These are phyloP conservation scores for roundworm (Caenorhabditis elegans) DNA, from an alignment of 1,140 invertebrate genomes.

Conservation along the genomic window DNA sequence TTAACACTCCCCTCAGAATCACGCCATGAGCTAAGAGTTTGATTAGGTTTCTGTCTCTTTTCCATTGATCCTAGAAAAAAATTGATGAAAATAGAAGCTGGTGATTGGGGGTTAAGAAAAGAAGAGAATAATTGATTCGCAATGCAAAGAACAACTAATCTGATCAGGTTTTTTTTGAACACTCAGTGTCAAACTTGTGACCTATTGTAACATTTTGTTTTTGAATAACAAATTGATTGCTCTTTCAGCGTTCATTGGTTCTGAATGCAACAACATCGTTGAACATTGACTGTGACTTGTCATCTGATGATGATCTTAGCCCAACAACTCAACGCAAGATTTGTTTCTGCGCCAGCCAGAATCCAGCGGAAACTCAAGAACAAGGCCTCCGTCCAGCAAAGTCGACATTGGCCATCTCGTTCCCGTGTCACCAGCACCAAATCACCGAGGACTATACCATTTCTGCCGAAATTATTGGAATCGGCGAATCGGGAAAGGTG, in stretches of 20 bases:
- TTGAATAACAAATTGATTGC: neutral
- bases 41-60: neutral
- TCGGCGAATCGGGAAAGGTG: constrained; percentile 93
- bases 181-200: neutral
- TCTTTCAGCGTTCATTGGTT: constrained; percentile 44
- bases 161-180: constrained; percentile 18
- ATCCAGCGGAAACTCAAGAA: constrained; percentile 46
- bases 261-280: constrained; percentile 45
- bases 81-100: neutral
- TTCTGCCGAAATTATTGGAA: constrained; percentile 88
- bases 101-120: neutral
- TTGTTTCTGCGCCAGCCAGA: constrained; percentile 45
- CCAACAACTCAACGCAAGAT: constrained; percentile 42
- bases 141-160: constrained; percentile 8
- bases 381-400: constrained; percentile 34
- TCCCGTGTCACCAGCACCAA: constrained; percentile 74
- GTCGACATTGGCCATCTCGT: constrained; percentile 55
- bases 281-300: constrained; percentile 42
- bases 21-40: neutral
- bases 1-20: neutral
- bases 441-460: constrained; percentile 91
- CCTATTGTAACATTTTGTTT: too few relatives aligned
- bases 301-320: constrained; percentile 46
- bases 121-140: neutral
- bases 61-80: neutral